These are phyloP conservation scores for Puntigrus tetrazona DNA, from an alignment of 2,113 vertebrate genomes.

Conservation along the genomic window DNA sequence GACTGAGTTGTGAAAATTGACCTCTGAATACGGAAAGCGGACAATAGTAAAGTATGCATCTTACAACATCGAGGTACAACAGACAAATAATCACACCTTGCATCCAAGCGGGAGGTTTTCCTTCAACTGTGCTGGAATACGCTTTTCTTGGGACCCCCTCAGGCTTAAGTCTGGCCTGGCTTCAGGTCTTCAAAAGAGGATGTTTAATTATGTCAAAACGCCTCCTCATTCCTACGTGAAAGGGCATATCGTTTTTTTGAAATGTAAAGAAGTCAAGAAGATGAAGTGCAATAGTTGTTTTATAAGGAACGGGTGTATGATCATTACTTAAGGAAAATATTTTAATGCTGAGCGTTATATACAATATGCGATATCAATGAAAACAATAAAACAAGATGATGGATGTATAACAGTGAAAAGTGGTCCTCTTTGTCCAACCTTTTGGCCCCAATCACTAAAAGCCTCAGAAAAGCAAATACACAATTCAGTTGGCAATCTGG, in stretches of 20 bases:
- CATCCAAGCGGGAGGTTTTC: constrained; percentile 60
- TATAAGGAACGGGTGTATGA: background rate
- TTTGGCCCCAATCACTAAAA: background rate
- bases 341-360: background rate
- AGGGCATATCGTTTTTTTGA: too few species aligned
- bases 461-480: background rate
- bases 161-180: constrained; percentile 41
- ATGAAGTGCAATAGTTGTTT: background rate
- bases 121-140: constrained; percentile 51
- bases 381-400: background rate
- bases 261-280: background rate
- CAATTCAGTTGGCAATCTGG: constrained; percentile 3
- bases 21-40: constrained; percentile 62
- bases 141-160: constrained; percentile 49
- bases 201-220: constrained; percentile 54
- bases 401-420: background rate
- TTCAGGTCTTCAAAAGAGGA: constrained; percentile 55
- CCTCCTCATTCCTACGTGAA: constrained; percentile 23
- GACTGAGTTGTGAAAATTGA: constrained; percentile 7
- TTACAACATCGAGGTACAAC: constrained; percentile 47
- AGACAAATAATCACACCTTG: constrained; percentile 47
- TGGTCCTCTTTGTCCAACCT: background rate
- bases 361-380: background rate
- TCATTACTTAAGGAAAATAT: background rate
- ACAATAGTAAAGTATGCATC: constrained; percentile 54